phyloP scores from a whole-genome alignment of 1,140 invertebrate species.

The Gonioctena quinquepunctata region DNA sequence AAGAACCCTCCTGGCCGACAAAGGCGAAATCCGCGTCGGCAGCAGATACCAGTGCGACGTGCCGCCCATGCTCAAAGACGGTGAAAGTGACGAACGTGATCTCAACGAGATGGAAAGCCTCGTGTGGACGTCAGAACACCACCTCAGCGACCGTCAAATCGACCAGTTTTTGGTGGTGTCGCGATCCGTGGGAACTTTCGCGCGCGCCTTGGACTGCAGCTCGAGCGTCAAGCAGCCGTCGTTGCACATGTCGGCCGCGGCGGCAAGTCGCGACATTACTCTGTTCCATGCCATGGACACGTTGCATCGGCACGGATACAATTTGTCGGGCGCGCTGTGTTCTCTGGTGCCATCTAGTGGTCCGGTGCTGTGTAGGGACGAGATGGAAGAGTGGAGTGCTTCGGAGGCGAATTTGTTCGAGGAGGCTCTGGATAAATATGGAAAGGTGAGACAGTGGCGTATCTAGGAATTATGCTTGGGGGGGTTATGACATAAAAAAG shows the following conservation, averaged over 20 bases:
- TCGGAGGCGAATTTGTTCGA: slow-evolving; percentile 99
- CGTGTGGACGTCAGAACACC: slow-evolving; percentile 91
- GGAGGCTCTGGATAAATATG: slow-evolving; percentile 98
- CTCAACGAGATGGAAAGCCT: slow-evolving; percentile 85
- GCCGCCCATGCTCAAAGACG: slow-evolving; percentile 72
- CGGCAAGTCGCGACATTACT: slow-evolving; percentile 97
- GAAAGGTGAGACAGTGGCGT: slow-evolving; percentile 73
- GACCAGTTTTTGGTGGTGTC: slow-evolving; percentile 98
- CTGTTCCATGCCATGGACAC: slow-evolving; percentile 99
- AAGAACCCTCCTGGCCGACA: slow-evolving; percentile 97
- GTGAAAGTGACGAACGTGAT: slow-evolving; percentile 76
- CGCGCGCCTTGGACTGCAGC: slow-evolving; percentile 95
- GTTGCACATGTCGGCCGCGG: slow-evolving; percentile 97
- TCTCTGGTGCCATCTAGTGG: slow-evolving; percentile 94
- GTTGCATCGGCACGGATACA: slow-evolving; percentile 87
- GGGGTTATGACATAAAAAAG: too few relatives aligned
- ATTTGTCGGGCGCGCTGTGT: slow-evolving; percentile 87
- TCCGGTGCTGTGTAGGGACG: slow-evolving; percentile 95
- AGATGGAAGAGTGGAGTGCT: slow-evolving; percentile 99
- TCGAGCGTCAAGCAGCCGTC: slow-evolving; percentile 98
- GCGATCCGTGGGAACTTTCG: slow-evolving; percentile 97
- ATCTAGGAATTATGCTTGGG: too few relatives aligned
- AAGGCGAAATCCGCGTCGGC: slow-evolving; percentile 90
- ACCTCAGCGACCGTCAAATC: slow-evolving; percentile 91
- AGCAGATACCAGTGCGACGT: slow-evolving; percentile 95